Conservation (phyloP, 23 tunicate species). For the Trididemnum clinides region DNA sequence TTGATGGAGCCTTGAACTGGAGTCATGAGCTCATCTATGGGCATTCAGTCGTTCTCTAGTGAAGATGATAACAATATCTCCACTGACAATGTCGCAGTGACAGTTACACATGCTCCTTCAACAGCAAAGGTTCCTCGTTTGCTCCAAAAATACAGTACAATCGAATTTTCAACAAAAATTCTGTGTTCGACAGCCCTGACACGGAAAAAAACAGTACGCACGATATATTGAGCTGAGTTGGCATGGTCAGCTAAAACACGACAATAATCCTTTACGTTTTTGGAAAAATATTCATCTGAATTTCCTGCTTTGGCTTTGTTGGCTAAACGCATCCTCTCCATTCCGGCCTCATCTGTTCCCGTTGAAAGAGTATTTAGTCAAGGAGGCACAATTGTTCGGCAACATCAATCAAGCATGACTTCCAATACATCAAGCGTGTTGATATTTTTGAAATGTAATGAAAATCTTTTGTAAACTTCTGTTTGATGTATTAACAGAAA, state of each 20-base stretch:
- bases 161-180: not conserved
- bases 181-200: not conserved
- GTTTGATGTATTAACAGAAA: too few relatives aligned
- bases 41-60: not conserved
- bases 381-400: too few relatives aligned
- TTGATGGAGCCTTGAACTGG: not conserved
- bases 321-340: not conserved
- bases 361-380: too few relatives aligned
- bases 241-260: not conserved
- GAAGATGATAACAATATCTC: not conserved
- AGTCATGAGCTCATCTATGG: constrained; percentile 5
- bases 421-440: too few relatives aligned
- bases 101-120: not conserved
- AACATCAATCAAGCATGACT: too few relatives aligned
- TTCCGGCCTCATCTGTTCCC: too few relatives aligned
- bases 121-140: not conserved
- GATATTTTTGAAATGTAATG: too few relatives aligned
- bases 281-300: constrained; percentile 15
- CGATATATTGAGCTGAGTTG: not conserved
- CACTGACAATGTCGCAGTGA: constrained; percentile 1
- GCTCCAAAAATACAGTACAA: constrained; percentile 5
- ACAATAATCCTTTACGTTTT: constrained; percentile 15
- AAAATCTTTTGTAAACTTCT: too few relatives aligned
- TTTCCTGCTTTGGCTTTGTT: not conserved
- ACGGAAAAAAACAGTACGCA: not conserved